Evolutionary conservation across 2,888 invertebrate genomes (phyloP).

Genomic region (Troides aeacus): DNA sequence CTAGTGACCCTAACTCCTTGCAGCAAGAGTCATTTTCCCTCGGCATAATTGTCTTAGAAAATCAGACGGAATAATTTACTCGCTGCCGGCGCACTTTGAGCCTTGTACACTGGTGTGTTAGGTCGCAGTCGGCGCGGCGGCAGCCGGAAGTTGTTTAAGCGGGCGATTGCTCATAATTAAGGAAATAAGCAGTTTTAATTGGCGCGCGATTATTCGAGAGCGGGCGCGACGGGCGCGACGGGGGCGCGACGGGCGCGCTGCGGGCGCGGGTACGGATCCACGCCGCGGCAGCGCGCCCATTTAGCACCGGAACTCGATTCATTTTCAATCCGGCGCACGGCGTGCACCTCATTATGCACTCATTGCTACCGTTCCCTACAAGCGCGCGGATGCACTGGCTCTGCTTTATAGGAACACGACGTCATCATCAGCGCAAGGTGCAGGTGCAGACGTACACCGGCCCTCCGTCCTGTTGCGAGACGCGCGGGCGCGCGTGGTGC

Average conservation of each 20-base stretch:
- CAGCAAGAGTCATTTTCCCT: conserved; percentile 40
- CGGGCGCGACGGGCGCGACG: conserved; percentile 41
- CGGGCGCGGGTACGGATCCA: no score
- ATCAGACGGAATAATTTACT: conserved; percentile 37
- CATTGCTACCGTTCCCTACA: no score
- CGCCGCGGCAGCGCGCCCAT: no score
- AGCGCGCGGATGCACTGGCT: no score
- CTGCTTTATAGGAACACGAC: no score
- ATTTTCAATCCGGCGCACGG: no score
- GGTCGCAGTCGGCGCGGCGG: conserved; percentile 11
- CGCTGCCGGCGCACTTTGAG: conserved; percentile 31
- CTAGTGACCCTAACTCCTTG: conserved; percentile 40
- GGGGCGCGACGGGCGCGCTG: neutral
- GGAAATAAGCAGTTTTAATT: conserved; percentile 78
- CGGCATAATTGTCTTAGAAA: conserved; percentile 37
- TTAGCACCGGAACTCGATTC: no score
- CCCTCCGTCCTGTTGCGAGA: no score
- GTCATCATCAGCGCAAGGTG: no score
- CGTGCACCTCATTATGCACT: no score
- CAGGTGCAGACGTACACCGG: no score
- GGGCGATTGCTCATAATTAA: conserved; percentile 70
- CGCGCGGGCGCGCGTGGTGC: no score
- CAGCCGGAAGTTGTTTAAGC: conserved; percentile 53
- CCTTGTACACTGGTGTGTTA: neutral
- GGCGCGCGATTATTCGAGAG: conserved; percentile 65